A percentile compares a stretch with the other conserved stretches of the same genome.
Evolutionary conservation across 2,113 vertebrate species (phyloP).

Genomic region (Neogale vison): DNA sequence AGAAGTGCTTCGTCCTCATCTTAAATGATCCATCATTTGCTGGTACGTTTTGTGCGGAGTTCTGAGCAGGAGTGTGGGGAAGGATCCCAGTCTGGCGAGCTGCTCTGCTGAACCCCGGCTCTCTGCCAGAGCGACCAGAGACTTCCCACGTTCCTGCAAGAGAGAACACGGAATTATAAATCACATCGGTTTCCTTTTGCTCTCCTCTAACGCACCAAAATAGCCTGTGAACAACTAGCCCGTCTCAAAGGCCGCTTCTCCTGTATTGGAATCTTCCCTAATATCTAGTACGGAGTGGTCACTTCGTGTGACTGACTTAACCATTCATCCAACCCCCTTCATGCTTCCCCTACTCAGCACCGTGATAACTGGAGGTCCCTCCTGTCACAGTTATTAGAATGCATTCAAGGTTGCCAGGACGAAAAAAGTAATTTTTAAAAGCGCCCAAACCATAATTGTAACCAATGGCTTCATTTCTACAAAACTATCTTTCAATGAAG

Average conservation of each 20-base stretch:
- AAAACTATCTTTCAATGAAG: slow-evolving; percentile 22
- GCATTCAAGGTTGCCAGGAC: background rate
- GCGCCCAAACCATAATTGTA: slow-evolving; percentile 40
- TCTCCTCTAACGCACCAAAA: background rate
- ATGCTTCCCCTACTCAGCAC: background rate
- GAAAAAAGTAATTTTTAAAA: slow-evolving; percentile 5
- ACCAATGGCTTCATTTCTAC: slow-evolving; percentile 3
- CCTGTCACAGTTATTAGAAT: background rate
- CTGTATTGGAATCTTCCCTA: background rate
- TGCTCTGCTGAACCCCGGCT: background rate
- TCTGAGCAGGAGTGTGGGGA: background rate
- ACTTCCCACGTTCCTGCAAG: background rate
- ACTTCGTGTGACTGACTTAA: background rate
- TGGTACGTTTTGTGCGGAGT: background rate
- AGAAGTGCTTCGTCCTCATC: slow-evolving; percentile 40
- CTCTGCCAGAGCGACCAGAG: background rate
- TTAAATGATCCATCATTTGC: slow-evolving; percentile 10
- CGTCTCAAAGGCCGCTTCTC: slow-evolving; percentile 17
- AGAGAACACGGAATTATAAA: background rate
- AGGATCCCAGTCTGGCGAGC: background rate
- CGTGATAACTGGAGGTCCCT: background rate
- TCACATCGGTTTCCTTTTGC: slow-evolving; percentile 5
- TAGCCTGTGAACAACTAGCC: background rate
- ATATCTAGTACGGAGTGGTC: background rate
- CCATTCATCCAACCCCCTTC: fast-evolving